Evolutionary conservation across 2,113 vertebrate genomes (phyloP).

Genomic region (Clarias batrachus): DNA sequence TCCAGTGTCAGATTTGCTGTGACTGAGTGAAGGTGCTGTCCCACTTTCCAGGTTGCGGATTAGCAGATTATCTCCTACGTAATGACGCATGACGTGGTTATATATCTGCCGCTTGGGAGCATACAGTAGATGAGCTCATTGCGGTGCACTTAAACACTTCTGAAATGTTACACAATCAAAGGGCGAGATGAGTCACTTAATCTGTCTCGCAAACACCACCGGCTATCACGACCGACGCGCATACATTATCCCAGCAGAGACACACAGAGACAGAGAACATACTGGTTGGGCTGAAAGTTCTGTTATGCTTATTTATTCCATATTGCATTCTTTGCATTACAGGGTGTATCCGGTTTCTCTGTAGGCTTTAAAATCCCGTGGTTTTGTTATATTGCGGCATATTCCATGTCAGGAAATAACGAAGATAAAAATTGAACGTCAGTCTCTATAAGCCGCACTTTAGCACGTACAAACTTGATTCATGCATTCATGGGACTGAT

Average conservation of each 20-base stretch:
- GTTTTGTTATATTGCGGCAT: no score
- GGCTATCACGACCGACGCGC: slow-evolving; percentile 43
- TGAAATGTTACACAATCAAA: slow-evolving; percentile 48
- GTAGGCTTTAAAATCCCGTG: neutral
- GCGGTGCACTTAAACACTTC: neutral
- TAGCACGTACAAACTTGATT: neutral
- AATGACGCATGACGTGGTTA: slow-evolving; percentile 1
- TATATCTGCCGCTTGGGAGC: neutral
- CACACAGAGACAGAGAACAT: neutral
- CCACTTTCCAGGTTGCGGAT: neutral
- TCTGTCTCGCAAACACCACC: slow-evolving; percentile 41
- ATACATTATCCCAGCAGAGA: neutral
- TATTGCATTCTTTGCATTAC: neutral
- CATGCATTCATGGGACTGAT: neutral
- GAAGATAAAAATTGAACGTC: neutral
- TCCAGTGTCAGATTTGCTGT: neutral
- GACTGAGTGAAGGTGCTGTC: neutral
- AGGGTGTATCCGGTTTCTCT: neutral
- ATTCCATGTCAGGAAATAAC: neutral
- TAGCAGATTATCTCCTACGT: neutral
- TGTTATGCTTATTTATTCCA: neutral
- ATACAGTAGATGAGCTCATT: slow-evolving; percentile 8
- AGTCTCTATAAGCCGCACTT: neutral
- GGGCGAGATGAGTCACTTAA: slow-evolving; percentile 61
- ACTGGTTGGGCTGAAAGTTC: neutral